Evolutionary conservation across 2,113 vertebrate species (phyloP), one percentile per base, ranked within the genome.

Genomic region (Nycticorax nycticorax): DNA sequence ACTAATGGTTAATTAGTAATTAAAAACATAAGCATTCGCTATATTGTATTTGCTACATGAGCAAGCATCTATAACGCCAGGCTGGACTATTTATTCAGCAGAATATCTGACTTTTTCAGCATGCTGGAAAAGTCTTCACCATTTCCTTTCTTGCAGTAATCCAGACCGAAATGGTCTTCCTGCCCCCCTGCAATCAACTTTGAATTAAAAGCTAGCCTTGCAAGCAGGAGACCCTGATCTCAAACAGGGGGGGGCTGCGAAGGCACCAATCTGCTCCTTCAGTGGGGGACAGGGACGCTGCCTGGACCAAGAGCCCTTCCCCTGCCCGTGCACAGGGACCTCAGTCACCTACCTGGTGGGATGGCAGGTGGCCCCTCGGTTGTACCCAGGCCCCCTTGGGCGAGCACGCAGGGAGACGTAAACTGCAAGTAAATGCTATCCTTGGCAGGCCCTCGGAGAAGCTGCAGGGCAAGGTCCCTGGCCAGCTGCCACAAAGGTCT

Each of bases 61-160:
- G 39, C 27, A 78, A 82, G 26, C 41, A 66, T 79, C 53, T 88
- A 0, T 88, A 82, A 85, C 3, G 3, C 66, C 85, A 69, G 63
- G 50, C 41, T 83, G 69, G 71, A 66, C 53, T 60, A 15, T 68
- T 94, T 73, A 66, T 89, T 74, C 71, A 66, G 39, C 30, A 79
- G 55, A 85, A 85, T 78, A 72, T 30, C 33, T 55, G 39, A 90
- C 41, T n/a, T 90, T 92, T 74, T 92, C 67, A 80, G 68, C 30
- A 12, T 41, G n/a, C 48, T 82, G n/a, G 55, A 57, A 83, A n/a
- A 92, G 50, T 33, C 75, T 67, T 93, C 71, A 43, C 2, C 0
- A 37, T 93, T 90, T 83, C 47, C 43, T 80, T 83, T 85, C 73
- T 53, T 87, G n/a, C 67, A 63, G 28, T 88, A 94, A 95, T 93